Percentiles rank a stretch among this genome's conserved stretches.
These are phyloP conservation scores for Elephantulus edwardii DNA, from an alignment of 2,113 vertebrate genomes.

Conservation along the genomic window DNA sequence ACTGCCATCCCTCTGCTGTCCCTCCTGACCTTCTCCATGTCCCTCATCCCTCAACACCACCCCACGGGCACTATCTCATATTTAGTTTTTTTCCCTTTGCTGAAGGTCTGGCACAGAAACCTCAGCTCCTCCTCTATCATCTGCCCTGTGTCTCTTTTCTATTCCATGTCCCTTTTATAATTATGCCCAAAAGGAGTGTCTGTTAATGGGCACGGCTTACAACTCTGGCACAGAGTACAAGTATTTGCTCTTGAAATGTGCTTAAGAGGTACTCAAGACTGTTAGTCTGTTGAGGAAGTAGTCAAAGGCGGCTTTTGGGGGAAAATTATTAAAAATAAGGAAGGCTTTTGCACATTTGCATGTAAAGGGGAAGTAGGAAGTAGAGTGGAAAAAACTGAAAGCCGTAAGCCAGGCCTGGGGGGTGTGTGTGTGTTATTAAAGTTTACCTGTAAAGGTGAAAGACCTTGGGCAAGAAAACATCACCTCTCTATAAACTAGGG, in stretches of 20 bases:
- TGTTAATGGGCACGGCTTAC: neutral
- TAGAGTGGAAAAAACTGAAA: neutral
- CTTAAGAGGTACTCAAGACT: neutral
- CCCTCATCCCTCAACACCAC: too few species aligned
- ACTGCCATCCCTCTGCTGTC: neutral
- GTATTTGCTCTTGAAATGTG: constrained; percentile 33
- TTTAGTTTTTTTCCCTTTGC: neutral
- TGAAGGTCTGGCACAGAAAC: neutral
- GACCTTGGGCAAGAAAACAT: neutral
- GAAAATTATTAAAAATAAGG: neutral
- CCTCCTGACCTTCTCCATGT: neutral
- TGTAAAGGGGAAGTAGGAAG: neutral
- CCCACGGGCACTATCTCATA: neutral
- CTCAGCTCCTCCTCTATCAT: neutral
- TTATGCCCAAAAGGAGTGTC: neutral
- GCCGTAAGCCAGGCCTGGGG: neutral
- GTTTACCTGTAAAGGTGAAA: neutral
- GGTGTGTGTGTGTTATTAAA: constrained; percentile 10
- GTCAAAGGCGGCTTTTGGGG: neutral
- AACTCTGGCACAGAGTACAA: neutral
- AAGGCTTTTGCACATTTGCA: neutral
- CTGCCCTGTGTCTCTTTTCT: neutral
- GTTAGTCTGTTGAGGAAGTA: neutral
- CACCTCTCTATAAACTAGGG: neutral
- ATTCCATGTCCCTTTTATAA: neutral